phyloP scores from a whole-genome alignment of 2,888 invertebrate species.

The Trissoscelio sp. region DNA sequence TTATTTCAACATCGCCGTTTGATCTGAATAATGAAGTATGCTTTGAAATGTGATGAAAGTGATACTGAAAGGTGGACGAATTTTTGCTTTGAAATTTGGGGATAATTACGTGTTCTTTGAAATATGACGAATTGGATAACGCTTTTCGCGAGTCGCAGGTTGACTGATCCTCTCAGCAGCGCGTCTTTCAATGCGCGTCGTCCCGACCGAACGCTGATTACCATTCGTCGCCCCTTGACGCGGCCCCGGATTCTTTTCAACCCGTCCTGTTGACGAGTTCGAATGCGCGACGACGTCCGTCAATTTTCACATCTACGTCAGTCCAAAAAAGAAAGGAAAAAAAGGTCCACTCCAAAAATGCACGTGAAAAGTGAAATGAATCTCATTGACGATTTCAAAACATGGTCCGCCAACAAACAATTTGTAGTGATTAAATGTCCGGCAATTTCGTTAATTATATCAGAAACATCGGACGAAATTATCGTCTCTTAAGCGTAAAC shows the following conservation, averaged over 20 bases:
- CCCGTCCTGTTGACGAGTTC: constrained; percentile 67
- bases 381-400: not conserved
- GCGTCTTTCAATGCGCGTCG: constrained; percentile 76
- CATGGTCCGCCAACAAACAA: not conserved
- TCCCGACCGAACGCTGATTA: constrained; percentile 76
- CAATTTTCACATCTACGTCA: constrained; percentile 64
- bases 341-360: constrained; percentile 27
- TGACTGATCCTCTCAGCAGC: constrained; percentile 80
- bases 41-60: too few species aligned
- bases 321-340: too few species aligned
- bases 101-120: constrained; percentile 8
- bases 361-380: constrained; percentile 11
- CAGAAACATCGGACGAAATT: constrained; percentile 33
- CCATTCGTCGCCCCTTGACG: constrained; percentile 71
- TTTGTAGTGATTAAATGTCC: constrained; percentile 42
- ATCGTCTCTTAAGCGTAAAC: constrained; percentile 24
- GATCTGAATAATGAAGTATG: too few species aligned
- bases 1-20: too few species aligned
- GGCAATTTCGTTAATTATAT: constrained; percentile 42
- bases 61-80: not conserved
- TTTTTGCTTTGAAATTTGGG: not conserved
- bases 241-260: constrained; percentile 69
- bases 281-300: constrained; percentile 64
- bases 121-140: constrained; percentile 42
- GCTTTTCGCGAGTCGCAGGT: constrained; percentile 56